phyloP scores from a whole-genome alignment of 2,797 vertebrate genomes.

The Xerus rutilus region DNA sequence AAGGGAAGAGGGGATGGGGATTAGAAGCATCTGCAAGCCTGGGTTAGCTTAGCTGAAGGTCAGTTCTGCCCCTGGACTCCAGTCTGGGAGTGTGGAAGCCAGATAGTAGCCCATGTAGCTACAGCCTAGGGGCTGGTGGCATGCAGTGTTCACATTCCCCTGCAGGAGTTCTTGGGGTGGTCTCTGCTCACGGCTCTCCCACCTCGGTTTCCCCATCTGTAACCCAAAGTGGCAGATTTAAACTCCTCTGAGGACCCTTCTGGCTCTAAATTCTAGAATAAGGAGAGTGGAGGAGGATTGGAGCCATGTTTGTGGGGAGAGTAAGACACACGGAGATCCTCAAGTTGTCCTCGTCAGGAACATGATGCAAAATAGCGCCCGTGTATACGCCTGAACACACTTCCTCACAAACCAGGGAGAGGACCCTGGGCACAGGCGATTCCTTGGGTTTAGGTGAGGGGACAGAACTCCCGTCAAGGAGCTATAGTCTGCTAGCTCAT shows the following conservation, averaged over 20 bases:
- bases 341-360: background rate
- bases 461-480: background rate
- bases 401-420: too few relatives aligned
- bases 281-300: background rate
- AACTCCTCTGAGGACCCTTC: background rate
- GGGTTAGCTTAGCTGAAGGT: background rate
- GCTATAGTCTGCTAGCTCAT: background rate
- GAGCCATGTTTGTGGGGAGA: background rate
- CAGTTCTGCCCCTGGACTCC: rapidly evolving
- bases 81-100: background rate
- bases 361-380: background rate
- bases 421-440: background rate
- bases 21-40: rapidly evolving
- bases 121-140: background rate
- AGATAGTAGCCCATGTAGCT: background rate
- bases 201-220: background rate
- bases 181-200: background rate
- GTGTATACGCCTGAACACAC: background rate
- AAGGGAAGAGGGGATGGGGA: background rate
- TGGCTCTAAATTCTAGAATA: background rate
- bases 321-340: background rate
- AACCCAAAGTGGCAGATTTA: background rate
- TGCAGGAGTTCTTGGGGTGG: background rate
- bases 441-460: background rate
- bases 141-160: background rate